phyloP scores from a whole-genome alignment of 1,140 invertebrate genomes.

The Oscheius sp. region DNA sequence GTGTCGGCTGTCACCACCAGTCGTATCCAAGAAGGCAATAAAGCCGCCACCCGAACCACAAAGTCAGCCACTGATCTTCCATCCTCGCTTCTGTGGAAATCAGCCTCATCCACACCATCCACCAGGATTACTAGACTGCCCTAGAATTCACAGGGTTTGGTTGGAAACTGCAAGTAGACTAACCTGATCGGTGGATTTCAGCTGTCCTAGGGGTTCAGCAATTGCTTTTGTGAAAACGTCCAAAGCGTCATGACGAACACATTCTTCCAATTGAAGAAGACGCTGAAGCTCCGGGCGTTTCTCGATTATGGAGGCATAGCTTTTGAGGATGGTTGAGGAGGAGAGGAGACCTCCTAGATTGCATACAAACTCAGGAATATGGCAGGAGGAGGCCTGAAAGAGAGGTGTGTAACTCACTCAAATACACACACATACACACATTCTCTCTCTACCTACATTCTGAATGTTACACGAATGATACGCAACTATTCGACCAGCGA shows the following conservation, averaged over 20 bases:
- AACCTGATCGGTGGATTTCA: constrained; percentile 15
- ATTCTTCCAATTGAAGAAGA: constrained; percentile 27
- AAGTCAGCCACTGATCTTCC: constrained; percentile 88
- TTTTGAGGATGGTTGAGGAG: constrained; percentile 6
- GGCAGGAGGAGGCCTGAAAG: constrained; percentile 19
- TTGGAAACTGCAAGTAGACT: too few relatives aligned
- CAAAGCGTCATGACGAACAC: constrained; percentile 20
- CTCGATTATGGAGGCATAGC: constrained; percentile 22
- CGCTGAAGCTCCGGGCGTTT: constrained; percentile 14
- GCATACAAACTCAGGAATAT: constrained; percentile 33
- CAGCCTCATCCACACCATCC: constrained; percentile 89
- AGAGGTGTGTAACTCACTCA: background rate
- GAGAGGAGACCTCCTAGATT: constrained; percentile 23
- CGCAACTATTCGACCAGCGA: constrained; percentile 26
- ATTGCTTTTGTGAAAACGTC: constrained; percentile 30
- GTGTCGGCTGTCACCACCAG: constrained; percentile 67
- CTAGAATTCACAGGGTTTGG: too few relatives aligned
- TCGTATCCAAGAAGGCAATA: constrained; percentile 86
- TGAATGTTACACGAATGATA: constrained; percentile 28
- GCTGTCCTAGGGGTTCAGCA: constrained; percentile 22
- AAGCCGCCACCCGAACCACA: constrained; percentile 75
- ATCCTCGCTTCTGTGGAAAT: constrained; percentile 86
- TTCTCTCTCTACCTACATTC: too few relatives aligned
- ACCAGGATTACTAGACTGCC: constrained; percentile 74
- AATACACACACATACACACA: background rate